Evolutionary conservation across 2,113 vertebrate genomes (phyloP).

Genomic region (Cheirogaleus medius): DNA sequence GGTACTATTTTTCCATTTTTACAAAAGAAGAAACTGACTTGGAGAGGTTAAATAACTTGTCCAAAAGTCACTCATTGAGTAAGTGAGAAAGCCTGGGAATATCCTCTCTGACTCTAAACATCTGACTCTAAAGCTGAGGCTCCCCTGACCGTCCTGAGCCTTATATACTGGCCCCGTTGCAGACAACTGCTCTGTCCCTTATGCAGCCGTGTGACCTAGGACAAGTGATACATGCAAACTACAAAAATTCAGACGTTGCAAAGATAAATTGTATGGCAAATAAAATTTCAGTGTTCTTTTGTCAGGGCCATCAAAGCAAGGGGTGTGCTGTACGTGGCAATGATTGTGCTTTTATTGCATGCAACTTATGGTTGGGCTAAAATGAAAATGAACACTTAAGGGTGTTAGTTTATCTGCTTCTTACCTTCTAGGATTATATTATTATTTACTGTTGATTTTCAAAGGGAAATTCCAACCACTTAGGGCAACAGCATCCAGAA

Average conservation of each 20-base stretch:
- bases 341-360: background rate
- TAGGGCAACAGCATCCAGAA: background rate
- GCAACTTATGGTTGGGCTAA: background rate
- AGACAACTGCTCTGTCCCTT: background rate
- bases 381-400: background rate
- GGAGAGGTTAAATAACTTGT: background rate
- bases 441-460: background rate
- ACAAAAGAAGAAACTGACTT: background rate
- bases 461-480: background rate
- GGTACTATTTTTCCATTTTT: background rate
- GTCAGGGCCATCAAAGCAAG: background rate
- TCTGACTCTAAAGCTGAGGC: background rate
- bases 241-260: background rate
- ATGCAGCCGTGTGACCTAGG: fast-evolving
- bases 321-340: fast-evolving
- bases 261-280: background rate
- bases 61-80: background rate
- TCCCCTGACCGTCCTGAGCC: background rate
- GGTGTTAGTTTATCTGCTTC: background rate
- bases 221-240: background rate
- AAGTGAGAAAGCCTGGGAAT: background rate
- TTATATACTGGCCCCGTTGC: fast-evolving
- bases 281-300: background rate
- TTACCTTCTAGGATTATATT: background rate
- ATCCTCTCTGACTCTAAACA: fast-evolving